Evolutionary conservation across 2,113 vertebrate species (phyloP), one percentile per base, ranked within the genome.

Genomic region (Hydrolagus affinis): DNA sequence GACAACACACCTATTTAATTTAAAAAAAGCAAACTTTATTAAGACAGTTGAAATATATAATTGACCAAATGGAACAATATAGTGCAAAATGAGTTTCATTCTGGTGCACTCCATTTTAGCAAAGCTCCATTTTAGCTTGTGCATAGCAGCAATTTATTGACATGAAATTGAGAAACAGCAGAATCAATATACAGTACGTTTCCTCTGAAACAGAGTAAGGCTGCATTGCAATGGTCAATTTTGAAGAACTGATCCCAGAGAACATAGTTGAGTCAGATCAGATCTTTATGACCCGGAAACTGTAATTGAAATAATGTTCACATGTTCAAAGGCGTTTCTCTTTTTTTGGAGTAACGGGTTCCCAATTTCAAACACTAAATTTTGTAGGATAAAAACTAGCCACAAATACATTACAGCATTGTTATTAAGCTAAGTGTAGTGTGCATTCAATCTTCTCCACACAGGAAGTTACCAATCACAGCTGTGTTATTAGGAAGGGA

Each of bases 1-100:
- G 21, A 23, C 60, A 80, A 14, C 76, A 73, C 12, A 62, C 17
- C n/a, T 30, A 14, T 44, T 44, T 75, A 75, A 56, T 75, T 75
- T 44, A 75, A 75, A 44, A 80, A 80, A 64, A 17, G 23, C 23
- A 59, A 21, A 12, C n/a, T 80, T 80, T 80, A 80, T 80, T 80
- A 80, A 64, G 64, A 64, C 76, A 62, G 17, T 44, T 80, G 73
- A 75, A 75, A 44, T 75, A 75, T 44, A 80, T 15, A 62, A 44
- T 44, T 9, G 57, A 76, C 21, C 19, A 76, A 69, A 44, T 44
- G 44, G 44, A 76, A 76, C 14, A 59, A 60, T 11, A n/a, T 44
- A 44, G 44, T 57, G 57, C 32, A 59, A 60, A n/a, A n/a, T 23
- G 12, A 77, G 19, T 76, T 76, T 57, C 32, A 75, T 77, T 60